These are phyloP conservation scores for Nomada lathburiana DNA, from an alignment of 2,888 invertebrate species.

Conservation along the genomic window DNA sequence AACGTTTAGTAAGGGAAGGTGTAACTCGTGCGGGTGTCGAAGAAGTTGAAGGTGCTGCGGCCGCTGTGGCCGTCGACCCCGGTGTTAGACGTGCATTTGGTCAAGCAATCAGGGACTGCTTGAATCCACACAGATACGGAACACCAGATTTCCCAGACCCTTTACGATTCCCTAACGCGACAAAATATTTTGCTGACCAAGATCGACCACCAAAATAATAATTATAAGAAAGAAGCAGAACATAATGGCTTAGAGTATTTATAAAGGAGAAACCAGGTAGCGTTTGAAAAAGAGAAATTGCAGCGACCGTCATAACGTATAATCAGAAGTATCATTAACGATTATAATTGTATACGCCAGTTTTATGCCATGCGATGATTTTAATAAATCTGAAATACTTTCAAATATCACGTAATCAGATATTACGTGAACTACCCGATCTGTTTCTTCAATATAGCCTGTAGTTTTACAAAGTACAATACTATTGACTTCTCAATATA, in stretches of 20 bases:
- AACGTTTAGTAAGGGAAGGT: slow-evolving; percentile 81
- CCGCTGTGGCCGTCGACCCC: slow-evolving; percentile 79
- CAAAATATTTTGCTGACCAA: slow-evolving; percentile 82
- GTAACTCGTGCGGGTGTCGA: slow-evolving; percentile 79
- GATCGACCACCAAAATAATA: slow-evolving; percentile 76
- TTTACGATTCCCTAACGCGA: slow-evolving; percentile 84
- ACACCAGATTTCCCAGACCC: slow-evolving; percentile 83
- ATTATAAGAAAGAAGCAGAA: slow-evolving; percentile 25
- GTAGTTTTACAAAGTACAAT: slow-evolving; percentile 27
- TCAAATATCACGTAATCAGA: slow-evolving; percentile 27
- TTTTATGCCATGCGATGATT: slow-evolving; percentile 31
- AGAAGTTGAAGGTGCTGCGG: slow-evolving; percentile 81
- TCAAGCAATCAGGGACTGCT: slow-evolving; percentile 81
- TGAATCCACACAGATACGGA: slow-evolving; percentile 78
- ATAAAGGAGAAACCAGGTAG: slow-evolving; percentile 53
- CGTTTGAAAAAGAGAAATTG: slow-evolving; percentile 27
- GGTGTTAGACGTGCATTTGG: slow-evolving; percentile 82
- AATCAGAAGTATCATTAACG: slow-evolving; percentile 45
- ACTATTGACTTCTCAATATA: slow-evolving; percentile 42
- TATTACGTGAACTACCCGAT: slow-evolving; percentile 17
- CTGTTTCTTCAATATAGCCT: slow-evolving; percentile 34
- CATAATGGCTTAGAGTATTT: slow-evolving; percentile 57
- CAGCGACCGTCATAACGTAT: slow-evolving; percentile 50
- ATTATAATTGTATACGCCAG: slow-evolving; percentile 32
- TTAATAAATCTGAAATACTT: slow-evolving; percentile 36